Evolutionary conservation across 2,888 invertebrate species (phyloP), one percentile per base, ranked within the genome.

Genomic region (Parnassius glacialis): DNA sequence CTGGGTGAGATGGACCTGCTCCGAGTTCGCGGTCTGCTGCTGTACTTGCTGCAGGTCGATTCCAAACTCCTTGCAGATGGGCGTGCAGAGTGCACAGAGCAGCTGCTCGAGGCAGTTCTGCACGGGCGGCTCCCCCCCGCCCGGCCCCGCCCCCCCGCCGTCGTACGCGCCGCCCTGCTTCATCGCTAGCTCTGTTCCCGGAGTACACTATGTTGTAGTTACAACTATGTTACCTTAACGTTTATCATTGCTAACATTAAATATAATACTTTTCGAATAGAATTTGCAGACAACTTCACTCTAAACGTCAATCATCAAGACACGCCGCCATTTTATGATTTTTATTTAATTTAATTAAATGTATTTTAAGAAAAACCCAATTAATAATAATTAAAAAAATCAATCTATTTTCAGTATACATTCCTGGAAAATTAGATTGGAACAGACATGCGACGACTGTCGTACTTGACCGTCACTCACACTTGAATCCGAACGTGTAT

Each of bases 1-100:
- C 62, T 85, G 84, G 2, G 84, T 90, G 62, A 90, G 86, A 1
- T 78, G 89, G 10, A 90, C 70, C 64, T 90, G 89, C 16, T 90
- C 87, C 13, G 84, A 81, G 25, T 82, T 85, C 7, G 74, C 74
- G 7, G 76, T 74, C 58, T 74, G 78, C 5, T 75, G 75, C 52
- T 79, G 78, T 56, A 82, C 25, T 57, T 87, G 89, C 59, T 87
- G 83, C 59, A 91, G 70, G 55, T 92, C 90, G 0, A 92, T 70
- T 10, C 92, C 92, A 47, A 92, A 2, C 75, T 92, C 92, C 82
- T 92, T 92, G 81, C 92, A 92, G 70, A 92, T 85, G 62, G 92
- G 92, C 0, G 86, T 58, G 75, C 92, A 92, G 2, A 92, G 83
- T 0, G 90, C 88, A 54, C 92, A 92, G 55, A 91, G 84, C 63